Percentiles rank a stretch among this genome's conserved stretches.
Conservation (phyloP, 2,797 vertebrate genomes). For the Nyctibius grandis region DNA sequence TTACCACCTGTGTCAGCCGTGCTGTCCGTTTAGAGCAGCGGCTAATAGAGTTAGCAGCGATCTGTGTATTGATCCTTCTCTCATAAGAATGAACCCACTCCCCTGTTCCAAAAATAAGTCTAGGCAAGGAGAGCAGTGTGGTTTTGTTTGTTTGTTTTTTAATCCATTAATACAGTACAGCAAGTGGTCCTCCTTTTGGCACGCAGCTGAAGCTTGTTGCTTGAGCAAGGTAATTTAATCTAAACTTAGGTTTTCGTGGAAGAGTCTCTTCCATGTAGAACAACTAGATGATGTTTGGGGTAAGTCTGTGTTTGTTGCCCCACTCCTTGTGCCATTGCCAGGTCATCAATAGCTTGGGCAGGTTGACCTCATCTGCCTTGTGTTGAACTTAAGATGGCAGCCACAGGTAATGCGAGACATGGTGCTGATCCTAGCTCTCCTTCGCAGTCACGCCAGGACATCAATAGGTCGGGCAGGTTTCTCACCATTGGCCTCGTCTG, state of each 20-base stretch:
- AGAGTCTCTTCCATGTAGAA: not conserved
- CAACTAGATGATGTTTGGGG: not conserved
- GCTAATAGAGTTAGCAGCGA: conserved; percentile 60
- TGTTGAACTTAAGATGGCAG: not conserved
- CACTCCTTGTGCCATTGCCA: not conserved
- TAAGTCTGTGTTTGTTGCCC: not conserved
- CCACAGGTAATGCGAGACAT: not conserved
- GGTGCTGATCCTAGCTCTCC: not conserved
- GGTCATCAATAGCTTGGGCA: not conserved
- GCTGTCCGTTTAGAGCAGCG: conserved; percentile 37
- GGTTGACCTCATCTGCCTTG: not conserved
- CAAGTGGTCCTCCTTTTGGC: not conserved
- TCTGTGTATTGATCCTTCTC: conserved; percentile 46
- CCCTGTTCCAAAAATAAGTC: conserved; percentile 57
- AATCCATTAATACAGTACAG: conserved; percentile 30
- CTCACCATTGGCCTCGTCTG: not conserved
- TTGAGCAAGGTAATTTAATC: conserved; percentile 15
- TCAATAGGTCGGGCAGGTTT: not conserved
- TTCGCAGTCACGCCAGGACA: not conserved
- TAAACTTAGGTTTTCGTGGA: not conserved
- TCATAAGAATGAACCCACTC: conserved; percentile 9
- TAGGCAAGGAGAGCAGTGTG: not conserved
- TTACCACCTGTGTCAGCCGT: conserved; percentile 58
- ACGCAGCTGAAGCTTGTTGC: not conserved
- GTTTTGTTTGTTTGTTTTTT: not conserved